Base-by-base conservation (phyloP, 1,140 invertebrate species). In the Condylostylus longicornis region DNA sequence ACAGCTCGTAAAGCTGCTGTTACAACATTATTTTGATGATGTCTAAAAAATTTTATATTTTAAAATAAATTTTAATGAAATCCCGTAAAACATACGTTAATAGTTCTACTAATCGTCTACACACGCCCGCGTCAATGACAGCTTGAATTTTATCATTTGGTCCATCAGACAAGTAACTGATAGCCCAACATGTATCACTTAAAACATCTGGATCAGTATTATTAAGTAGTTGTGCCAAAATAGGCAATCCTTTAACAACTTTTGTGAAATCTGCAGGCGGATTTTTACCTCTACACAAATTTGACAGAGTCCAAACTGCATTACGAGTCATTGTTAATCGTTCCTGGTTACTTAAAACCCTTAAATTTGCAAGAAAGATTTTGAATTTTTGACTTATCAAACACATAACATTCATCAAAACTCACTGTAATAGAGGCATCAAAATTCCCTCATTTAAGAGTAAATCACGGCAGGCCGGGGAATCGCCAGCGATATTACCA, bases 131-230 rank as follows among this genome's bases (percentile, higher is more conserved):
- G 66, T 97, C 88, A 43, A 98, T 94, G 23, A 97, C 93, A 37
- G 88, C 83, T 66, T 97, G 91, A 49, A 98, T 97, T 67, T 96
- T 95, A 46, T 97, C 90, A 65, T 98, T 96, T 20, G 93, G 88
- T 30, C 93, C 93, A 65, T 98, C 93, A 8, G 84, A 90, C 20
- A 98, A 62, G 58, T 97, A 97, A 23, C 88, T 75, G 14, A 94
- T 69, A 15, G 89, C 86, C 89, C 93, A 98, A 62, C 91, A 97
- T 5, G 91, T 76, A 67, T 98, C 94, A 35, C 87, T 80, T 18
- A 97, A 62, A 10, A 97, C 87, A 59, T 97, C 93, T 4, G 76
- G 64, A 66, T 98, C 94, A 14, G 70, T 71, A 57, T 95, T 83
- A 60, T 88, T 90, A 15, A 97, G 64, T 13, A 98, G 66, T 12